These are phyloP conservation scores for Xenopus borealis DNA, from an alignment of 2,113 vertebrate species.

Conservation along the genomic window DNA sequence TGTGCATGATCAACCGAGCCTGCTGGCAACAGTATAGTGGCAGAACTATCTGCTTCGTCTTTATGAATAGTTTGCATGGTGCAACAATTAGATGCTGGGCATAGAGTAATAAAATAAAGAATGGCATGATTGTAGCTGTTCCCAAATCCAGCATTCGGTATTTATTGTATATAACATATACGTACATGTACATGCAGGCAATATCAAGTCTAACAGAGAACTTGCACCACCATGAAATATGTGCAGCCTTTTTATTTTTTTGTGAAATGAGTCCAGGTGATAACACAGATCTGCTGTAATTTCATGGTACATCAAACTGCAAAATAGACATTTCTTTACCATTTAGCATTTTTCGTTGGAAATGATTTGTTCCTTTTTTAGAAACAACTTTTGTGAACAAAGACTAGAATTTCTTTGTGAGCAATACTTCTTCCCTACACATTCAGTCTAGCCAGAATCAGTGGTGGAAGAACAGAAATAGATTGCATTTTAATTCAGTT, in stretches of 20 bases:
- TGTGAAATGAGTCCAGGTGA: constrained; percentile 2
- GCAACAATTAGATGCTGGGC: too few relatives aligned
- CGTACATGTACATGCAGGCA: background rate
- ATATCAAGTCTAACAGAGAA: background rate
- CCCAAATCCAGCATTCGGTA: too few relatives aligned
- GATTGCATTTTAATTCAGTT: constrained; percentile 21
- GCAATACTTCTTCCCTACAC: background rate
- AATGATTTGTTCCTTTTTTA: constrained; percentile 7
- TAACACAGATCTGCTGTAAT: constrained; percentile 12
- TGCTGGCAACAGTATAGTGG: too few relatives aligned
- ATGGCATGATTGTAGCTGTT: too few relatives aligned
- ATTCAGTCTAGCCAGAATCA: background rate
- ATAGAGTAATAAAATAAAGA: too few relatives aligned
- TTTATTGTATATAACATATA: too few relatives aligned
- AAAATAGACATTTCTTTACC: constrained; percentile 14
- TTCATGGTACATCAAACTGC: constrained; percentile 23
- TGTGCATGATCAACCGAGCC: too few relatives aligned
- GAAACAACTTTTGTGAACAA: constrained; percentile 6
- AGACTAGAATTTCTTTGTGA: background rate
- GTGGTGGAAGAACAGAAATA: background rate
- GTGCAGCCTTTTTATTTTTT: constrained; percentile 2
- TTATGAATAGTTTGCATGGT: too few relatives aligned
- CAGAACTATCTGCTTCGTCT: too few relatives aligned
- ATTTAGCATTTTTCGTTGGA: constrained; percentile 9
- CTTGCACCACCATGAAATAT: background rate